A percentile compares a stretch with the other conserved stretches of the same genome.
Conservation (phyloP, 2,888 invertebrate genomes). For the Dorcus hopei region DNA sequence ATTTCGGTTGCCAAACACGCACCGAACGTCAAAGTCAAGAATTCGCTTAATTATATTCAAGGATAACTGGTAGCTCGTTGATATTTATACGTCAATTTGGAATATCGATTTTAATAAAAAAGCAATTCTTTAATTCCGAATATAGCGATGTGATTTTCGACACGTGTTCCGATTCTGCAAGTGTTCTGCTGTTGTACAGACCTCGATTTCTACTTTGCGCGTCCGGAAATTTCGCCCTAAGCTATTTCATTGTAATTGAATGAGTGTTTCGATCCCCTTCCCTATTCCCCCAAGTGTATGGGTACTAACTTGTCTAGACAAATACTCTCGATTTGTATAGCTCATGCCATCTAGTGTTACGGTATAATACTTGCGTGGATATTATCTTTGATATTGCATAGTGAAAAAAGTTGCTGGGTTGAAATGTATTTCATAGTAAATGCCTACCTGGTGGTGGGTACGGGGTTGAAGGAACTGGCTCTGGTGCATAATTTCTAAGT, state of each 20-base stretch:
- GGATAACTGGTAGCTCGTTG: not conserved
- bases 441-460: conserved; percentile 73
- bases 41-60: not conserved
- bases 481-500: conserved; percentile 70
- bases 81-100: conserved; percentile 4
- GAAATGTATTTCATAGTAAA: not conserved
- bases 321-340: conserved; percentile 18
- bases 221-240: not conserved
- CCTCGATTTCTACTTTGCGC: not conserved
- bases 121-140: not conserved
- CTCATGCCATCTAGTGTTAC: conserved; percentile 41
- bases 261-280: not conserved
- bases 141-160: not conserved
- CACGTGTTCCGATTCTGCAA: not conserved
- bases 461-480: conserved; percentile 70
- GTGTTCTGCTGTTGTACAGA: not conserved
- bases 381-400: not conserved
- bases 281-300: not conserved
- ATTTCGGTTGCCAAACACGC: not conserved
- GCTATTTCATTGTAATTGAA: not conserved
- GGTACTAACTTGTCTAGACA: conserved; percentile 7
- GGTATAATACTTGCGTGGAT: not conserved
- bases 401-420: not conserved
- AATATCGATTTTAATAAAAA: conserved; percentile 6
- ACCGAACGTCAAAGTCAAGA: too few relatives aligned